These are phyloP conservation scores for Carlito syrichta DNA, from an alignment of 2,113 vertebrate species.

Conservation along the genomic window DNA sequence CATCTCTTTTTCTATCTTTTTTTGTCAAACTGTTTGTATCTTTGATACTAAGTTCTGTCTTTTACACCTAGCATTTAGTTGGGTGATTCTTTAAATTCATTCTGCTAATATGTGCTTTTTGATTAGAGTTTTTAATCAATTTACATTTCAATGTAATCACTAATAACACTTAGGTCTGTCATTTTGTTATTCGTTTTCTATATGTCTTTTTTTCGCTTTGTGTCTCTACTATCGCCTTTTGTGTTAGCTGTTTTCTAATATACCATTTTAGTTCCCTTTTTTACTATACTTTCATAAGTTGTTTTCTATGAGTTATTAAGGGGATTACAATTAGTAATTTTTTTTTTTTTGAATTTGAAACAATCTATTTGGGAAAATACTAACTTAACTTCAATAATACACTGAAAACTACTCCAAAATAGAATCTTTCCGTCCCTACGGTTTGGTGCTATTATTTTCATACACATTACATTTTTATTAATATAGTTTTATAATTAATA, in stretches of 20 bases:
- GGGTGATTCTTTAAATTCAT: not conserved
- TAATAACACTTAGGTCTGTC: not conserved
- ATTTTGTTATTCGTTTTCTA: not conserved
- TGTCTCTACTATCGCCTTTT: not conserved
- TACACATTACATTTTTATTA: not conserved
- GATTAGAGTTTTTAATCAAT: not conserved
- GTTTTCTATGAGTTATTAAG: not conserved
- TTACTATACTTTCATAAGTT: not conserved
- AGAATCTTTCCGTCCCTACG: not conserved
- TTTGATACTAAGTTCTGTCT: not conserved
- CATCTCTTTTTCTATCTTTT: not conserved
- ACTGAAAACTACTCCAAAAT: not conserved
- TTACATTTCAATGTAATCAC: not conserved
- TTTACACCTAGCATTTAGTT: not conserved
- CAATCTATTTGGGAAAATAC: not conserved
- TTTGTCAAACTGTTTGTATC: not conserved
- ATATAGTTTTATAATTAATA: not conserved
- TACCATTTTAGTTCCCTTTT: not conserved
- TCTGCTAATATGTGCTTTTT: not conserved
- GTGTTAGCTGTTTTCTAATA: not conserved
- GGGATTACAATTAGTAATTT: not conserved
- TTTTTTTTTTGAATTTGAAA: not conserved
- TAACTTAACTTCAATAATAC: not conserved
- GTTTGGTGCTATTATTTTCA: not conserved
- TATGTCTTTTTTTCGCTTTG: not conserved